Percentiles rank a stretch among this genome's conserved stretches.
These are phyloP conservation scores for Sorex araneus DNA, from an alignment of 2,113 vertebrate genomes.

Conservation along the genomic window DNA sequence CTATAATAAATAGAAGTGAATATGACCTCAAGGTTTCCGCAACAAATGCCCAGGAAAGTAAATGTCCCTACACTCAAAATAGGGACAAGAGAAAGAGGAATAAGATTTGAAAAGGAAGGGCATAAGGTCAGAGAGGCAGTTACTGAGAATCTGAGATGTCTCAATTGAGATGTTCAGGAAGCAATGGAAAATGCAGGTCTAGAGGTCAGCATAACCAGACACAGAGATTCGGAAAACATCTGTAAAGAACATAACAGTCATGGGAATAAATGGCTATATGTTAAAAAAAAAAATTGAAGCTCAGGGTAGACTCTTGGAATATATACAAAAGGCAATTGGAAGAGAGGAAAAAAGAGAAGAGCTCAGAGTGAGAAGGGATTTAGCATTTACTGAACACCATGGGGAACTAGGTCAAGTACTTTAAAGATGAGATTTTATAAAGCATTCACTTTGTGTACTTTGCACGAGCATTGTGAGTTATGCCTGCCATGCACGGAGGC, in stretches of 20 bases:
- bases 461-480: background rate
- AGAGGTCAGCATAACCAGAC: background rate
- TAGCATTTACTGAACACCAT: background rate
- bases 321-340: background rate
- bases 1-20: background rate
- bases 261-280: background rate
- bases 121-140: background rate
- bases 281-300: background rate
- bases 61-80: background rate
- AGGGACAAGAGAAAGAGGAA: background rate
- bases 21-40: no score
- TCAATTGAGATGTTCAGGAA: background rate
- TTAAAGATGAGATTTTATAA: background rate
- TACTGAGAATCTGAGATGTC: background rate
- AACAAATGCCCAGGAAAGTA: background rate
- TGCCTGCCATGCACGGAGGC: background rate
- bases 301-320: background rate
- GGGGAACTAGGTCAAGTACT: background rate
- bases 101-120: background rate
- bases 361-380: background rate
- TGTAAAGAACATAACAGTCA: background rate
- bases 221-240: background rate
- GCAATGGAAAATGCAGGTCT: background rate
- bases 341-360: background rate
- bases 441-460: background rate